Evolutionary conservation across 1,140 invertebrate species (phyloP), one percentile per base, ranked within the genome.

Genomic region (Bombus confusus): DNA sequence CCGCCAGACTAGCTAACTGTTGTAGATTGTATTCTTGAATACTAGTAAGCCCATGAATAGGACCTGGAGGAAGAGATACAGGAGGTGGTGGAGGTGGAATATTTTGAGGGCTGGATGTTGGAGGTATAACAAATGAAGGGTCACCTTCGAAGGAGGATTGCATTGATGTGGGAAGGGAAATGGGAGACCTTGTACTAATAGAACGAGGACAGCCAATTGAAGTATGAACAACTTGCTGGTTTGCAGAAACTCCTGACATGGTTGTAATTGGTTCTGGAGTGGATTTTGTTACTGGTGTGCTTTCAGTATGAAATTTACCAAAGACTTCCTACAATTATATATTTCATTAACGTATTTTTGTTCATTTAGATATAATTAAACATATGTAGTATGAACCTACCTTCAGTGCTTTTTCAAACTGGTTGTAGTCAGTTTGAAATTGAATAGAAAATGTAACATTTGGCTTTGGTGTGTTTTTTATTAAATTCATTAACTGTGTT

Each of bases 1-100:
- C 97, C 9, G 97, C 97, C 86, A 98, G 95, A 89, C 96, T 97
- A 31, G 97, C 97, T 90, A 98, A 93, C 91, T 97, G 97, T 76
- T 97, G 97, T 83, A 98, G 94, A 95, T 98, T 98, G 91, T 98
- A 98, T 93, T 98, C 97, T 72, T 97, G 97, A 94, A 98, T 97
- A 90, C 97, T 97, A 31, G 96, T 96, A 80, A 97, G 94, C 72
- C 95, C 95, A 79, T 96, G 95, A 72, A 95, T 96, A 34, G 95
- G 91, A 88, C 95, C 95, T 92, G 94, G 88, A 39, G 94, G 92
- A 92, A 94, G 91, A 87, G 93, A 91, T 68, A 94, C 93, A 57
- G 95, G 93, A 39, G 94, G 93, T 57, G 94, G 93, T 85, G 95
- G 95, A 73, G 94, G 93, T 37, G 94, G 94, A 91, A 96, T 95